A percentile compares a stretch with the other conserved stretches of the same genome.
phyloP scores from a whole-genome alignment of 2,113 vertebrate species.

The Erythrocebus patas region DNA sequence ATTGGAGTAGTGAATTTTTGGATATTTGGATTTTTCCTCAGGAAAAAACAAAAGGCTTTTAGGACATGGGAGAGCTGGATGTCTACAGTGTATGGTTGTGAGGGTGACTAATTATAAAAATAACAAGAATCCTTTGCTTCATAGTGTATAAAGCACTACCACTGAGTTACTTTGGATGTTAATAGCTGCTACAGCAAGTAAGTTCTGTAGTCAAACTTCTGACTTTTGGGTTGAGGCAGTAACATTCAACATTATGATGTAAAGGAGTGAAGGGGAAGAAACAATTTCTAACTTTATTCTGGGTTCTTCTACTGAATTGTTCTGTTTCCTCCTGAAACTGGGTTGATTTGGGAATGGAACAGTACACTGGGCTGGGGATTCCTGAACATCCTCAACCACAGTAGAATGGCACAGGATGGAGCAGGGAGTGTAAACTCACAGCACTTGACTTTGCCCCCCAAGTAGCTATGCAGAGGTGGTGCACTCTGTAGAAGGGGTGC shows the following conservation, averaged over 20 bases:
- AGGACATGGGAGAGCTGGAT: neutral
- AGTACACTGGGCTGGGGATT: neutral
- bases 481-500: neutral
- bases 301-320: neutral
- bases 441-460: neutral
- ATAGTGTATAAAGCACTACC: neutral
- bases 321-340: neutral
- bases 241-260: neutral
- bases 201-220: neutral
- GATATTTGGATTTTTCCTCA: neutral
- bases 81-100: neutral
- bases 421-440: fast-evolving
- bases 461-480: neutral
- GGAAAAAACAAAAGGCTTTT: neutral
- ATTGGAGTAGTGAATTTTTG: neutral
- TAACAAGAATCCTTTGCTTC: neutral
- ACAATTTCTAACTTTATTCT: neutral
- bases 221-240: neutral
- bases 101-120: neutral
- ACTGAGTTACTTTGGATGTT: neutral
- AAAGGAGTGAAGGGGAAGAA: neutral
- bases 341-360: neutral
- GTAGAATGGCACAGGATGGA: neutral
- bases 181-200: neutral
- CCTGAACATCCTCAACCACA: neutral